phyloP scores from a whole-genome alignment of 35 echinoderm and acorn worm genomes.

The Heliocidaris erythrogramma region DNA sequence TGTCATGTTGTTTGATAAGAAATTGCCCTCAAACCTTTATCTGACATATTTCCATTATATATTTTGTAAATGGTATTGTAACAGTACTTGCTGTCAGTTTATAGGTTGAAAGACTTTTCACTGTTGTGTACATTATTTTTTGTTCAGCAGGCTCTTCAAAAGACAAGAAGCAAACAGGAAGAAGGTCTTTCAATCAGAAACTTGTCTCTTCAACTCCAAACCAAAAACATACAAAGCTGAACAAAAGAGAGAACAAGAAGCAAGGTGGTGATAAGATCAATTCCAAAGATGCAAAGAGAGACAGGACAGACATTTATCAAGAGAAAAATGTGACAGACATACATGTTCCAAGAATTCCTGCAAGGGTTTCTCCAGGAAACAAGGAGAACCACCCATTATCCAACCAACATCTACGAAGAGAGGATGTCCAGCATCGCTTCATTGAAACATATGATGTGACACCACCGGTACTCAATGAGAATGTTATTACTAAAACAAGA shows the following conservation, averaged over 20 bases:
- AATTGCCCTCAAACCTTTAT: no score
- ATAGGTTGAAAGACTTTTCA: no score
- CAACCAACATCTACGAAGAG: background rate
- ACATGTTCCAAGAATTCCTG: background rate
- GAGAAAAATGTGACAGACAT: background rate
- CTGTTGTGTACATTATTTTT: background rate
- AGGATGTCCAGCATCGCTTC: background rate
- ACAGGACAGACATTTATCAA: background rate
- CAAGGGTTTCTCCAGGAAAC: constrained; percentile 27
- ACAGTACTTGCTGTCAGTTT: no score
- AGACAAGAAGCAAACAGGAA: constrained; percentile 5
- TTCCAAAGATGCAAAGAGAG: background rate
- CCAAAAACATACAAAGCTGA: background rate
- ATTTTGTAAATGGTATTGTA: no score
- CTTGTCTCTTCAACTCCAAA: constrained; percentile 52
- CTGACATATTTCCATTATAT: no score
- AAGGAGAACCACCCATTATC: constrained; percentile 15
- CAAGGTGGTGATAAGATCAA: background rate
- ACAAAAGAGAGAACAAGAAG: background rate
- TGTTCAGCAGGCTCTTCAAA: background rate
- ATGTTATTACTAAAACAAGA: constrained; percentile 21
- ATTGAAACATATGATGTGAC: constrained; percentile 24
- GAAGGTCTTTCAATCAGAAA: constrained; percentile 37
- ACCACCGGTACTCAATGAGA: constrained; percentile 20
- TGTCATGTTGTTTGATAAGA: no score